These are phyloP conservation scores for Channa argus DNA, from an alignment of 2,113 vertebrate genomes.

Conservation along the genomic window DNA sequence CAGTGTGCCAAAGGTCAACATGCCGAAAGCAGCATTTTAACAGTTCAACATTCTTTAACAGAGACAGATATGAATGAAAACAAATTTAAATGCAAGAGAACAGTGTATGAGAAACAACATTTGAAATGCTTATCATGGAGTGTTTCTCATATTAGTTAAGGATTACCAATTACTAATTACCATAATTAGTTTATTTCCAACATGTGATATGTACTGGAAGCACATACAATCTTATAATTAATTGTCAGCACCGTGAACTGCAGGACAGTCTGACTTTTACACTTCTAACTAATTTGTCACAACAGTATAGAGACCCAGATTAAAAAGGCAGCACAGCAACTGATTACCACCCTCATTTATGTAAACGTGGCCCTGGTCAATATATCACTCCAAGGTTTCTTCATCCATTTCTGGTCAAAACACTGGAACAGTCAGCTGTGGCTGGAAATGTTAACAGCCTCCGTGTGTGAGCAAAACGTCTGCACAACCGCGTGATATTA, in stretches of 20 bases:
- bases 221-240: too few relatives aligned
- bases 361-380: background rate
- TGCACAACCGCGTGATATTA: constrained; percentile 7
- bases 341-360: background rate
- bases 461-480: constrained; percentile 6
- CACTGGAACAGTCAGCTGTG: background rate
- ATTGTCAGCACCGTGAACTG: background rate
- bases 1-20: constrained; percentile 1
- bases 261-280: too few relatives aligned
- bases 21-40: background rate
- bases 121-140: too few relatives aligned
- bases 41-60: background rate
- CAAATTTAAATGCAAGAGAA: background rate
- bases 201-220: too few relatives aligned
- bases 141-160: too few relatives aligned
- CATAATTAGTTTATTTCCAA: too few relatives aligned
- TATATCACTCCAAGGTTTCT: background rate
- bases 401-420: background rate
- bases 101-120: background rate
- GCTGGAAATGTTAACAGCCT: background rate
- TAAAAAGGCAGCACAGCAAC: too few relatives aligned
- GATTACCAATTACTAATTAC: too few relatives aligned
- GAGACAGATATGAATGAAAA: too few relatives aligned
- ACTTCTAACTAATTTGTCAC: background rate
- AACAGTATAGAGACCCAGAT: background rate